phyloP scores from a whole-genome alignment of 1,140 invertebrate species.

The Trichonephila clavata region DNA sequence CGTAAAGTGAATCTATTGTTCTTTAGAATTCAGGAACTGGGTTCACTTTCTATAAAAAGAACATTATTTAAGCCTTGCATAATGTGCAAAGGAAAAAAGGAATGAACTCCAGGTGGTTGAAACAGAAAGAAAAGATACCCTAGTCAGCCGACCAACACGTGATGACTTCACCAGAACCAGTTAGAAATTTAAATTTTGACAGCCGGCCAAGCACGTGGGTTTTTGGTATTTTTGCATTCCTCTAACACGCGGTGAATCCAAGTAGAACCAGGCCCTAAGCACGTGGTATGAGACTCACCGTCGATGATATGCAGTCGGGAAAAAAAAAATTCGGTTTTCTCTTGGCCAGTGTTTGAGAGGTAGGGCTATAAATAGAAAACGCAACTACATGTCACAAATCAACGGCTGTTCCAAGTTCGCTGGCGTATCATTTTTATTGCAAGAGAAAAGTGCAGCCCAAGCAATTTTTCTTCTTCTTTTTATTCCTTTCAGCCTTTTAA shows the following conservation, averaged over 20 bases:
- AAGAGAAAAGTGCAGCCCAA: background rate
- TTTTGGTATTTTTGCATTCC: background rate
- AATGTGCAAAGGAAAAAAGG: background rate
- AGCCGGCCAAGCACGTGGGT: background rate
- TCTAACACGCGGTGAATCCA: background rate
- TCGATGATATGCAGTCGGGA: background rate
- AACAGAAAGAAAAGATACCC: background rate
- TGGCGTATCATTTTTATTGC: background rate
- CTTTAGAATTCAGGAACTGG: too few relatives aligned
- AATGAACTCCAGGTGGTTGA: background rate
- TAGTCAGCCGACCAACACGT: background rate
- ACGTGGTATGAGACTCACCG: background rate
- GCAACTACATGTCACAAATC: constrained; percentile 37
- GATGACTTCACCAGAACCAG: background rate
- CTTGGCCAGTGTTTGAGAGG: background rate
- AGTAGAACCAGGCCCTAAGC: background rate
- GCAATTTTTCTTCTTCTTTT: background rate
- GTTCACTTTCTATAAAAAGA: too few relatives aligned
- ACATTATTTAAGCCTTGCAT: too few relatives aligned
- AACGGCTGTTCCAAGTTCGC: background rate
- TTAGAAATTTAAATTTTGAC: constrained; percentile 11
- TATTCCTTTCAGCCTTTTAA: background rate
- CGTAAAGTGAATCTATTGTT: too few relatives aligned
- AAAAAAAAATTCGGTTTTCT: background rate
- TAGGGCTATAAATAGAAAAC: constrained; percentile 10